phyloP scores from a whole-genome alignment of 2,888 invertebrate genomes.

The Aphodius sticticus region DNA sequence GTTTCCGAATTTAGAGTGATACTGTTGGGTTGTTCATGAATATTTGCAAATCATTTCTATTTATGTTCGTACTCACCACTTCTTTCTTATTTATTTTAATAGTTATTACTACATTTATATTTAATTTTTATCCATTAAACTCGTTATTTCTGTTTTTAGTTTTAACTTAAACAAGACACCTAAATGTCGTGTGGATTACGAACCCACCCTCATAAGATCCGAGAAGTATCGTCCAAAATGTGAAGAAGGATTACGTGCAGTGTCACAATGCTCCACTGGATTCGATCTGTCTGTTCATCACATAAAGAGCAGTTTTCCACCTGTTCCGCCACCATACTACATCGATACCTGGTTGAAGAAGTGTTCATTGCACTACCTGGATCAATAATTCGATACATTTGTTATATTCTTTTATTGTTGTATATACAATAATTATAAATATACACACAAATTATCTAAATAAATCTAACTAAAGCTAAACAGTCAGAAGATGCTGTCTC shows the following conservation, averaged over 20 bases:
- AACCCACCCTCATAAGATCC: neutral
- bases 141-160: conserved; percentile 30
- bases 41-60: no score
- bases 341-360: conserved; percentile 22
- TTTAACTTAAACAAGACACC: conserved; percentile 38
- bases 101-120: no score
- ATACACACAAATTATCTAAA: conserved; percentile 22
- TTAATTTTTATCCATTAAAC: conserved; percentile 9
- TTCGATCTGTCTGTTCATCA: conserved; percentile 20
- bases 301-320: neutral
- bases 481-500: conserved; percentile 23
- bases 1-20: no score
- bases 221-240: neutral
- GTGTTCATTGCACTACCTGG: conserved; percentile 13
- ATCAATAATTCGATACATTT: conserved; percentile 7
- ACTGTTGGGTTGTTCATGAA: no score
- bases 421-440: conserved; percentile 21
- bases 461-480: conserved; percentile 17
- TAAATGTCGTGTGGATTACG: neutral
- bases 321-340: conserved; percentile 14
- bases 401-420: conserved; percentile 15
- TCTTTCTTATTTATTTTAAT: no score
- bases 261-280: neutral
- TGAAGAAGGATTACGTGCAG: neutral
- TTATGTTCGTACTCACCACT: no score